Conservation (phyloP, 1,140 invertebrate species). For the Drosophila pectinifera region DNA sequence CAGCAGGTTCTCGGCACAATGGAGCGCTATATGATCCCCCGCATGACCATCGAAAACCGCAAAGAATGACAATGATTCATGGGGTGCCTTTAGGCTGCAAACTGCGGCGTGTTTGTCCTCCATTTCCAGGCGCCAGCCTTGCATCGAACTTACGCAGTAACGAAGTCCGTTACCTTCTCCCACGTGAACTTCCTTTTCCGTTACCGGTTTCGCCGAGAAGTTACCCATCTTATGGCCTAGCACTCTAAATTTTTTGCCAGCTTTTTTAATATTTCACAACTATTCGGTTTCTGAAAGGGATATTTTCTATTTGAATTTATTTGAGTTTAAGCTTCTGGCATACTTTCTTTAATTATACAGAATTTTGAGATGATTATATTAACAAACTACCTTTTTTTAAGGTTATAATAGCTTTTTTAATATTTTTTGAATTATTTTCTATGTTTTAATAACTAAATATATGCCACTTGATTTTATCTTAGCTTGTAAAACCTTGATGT, state of each 20-base stretch:
- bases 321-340: background rate
- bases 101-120: constrained; percentile 19
- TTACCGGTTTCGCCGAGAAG: constrained; percentile 19
- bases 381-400: no score
- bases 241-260: constrained; percentile 7
- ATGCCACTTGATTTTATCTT: no score
- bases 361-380: no score
- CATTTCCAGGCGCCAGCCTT: constrained; percentile 29
- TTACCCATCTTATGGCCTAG: constrained; percentile 7
- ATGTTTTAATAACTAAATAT: no score
- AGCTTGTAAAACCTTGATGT: no score
- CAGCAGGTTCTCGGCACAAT: constrained; percentile 17
- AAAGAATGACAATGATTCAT: constrained; percentile 11
- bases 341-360: no score
- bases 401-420: no score
- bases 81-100: background rate
- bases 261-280: background rate
- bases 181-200: constrained; percentile 9
- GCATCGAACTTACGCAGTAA: constrained; percentile 29
- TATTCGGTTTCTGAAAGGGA: background rate
- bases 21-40: background rate
- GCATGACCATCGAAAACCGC: constrained; percentile 33
- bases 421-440: no score
- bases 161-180: constrained; percentile 24
- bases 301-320: background rate